Evolutionary conservation across 2,113 vertebrate genomes (phyloP).

Genomic region (Cyanoramphus novaezelandiae): DNA sequence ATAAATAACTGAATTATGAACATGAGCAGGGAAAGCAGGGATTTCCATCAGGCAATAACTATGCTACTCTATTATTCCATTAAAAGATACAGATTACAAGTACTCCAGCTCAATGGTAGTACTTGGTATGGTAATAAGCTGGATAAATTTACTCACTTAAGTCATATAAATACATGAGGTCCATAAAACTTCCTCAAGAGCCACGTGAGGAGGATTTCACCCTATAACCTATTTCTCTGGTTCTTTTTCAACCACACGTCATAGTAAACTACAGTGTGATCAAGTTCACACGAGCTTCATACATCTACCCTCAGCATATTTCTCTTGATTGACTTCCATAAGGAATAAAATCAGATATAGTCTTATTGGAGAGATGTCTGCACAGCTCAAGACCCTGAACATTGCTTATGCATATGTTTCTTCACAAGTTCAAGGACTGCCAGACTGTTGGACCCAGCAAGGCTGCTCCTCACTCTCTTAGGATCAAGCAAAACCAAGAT

Average conservation of each 20-base stretch:
- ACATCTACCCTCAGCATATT: not conserved
- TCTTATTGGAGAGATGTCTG: not conserved
- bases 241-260: not conserved
- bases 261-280: not conserved
- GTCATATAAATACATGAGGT: not conserved
- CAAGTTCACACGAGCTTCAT: not conserved
- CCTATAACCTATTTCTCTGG: not conserved
- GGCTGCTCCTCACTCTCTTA: not conserved
- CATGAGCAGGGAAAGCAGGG: not conserved
- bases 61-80: not conserved
- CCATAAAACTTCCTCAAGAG: not conserved
- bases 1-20: not conserved
- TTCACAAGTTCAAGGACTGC: not conserved
- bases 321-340: not conserved
- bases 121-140: not conserved
- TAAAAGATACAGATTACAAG: not conserved
- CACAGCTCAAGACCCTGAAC: not conserved
- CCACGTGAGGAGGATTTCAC: not conserved
- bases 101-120: not conserved
- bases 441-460: not conserved
- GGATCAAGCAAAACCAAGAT: not conserved
- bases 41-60: not conserved
- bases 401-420: not conserved
- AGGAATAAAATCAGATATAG: not conserved
- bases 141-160: not conserved